These are phyloP conservation scores for Mythimna pallens DNA, from an alignment of 2,888 invertebrate genomes.

Conservation along the genomic window DNA sequence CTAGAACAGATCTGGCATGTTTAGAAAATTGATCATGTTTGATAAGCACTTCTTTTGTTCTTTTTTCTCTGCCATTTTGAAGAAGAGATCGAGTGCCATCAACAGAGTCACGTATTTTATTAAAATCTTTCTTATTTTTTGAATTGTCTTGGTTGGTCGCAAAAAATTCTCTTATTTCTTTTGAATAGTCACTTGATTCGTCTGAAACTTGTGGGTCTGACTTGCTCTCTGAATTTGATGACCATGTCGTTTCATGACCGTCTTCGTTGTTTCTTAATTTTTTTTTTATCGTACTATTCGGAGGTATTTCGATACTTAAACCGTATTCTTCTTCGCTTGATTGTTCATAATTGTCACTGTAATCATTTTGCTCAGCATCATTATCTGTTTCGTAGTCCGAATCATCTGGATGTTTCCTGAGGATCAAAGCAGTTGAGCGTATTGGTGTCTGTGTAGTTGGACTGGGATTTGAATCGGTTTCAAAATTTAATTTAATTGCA, in stretches of 20 bases:
- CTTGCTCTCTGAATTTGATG: not conserved
- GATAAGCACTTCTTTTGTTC: not conserved
- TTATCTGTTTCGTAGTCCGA: slow-evolving; percentile 7
- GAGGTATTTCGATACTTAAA: slow-evolving; percentile 22
- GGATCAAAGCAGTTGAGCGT: not conserved
- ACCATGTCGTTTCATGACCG: not conserved
- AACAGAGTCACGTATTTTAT: not conserved
- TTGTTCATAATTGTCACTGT: slow-evolving; percentile 50
- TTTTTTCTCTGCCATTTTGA: not conserved
- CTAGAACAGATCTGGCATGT: slow-evolving; percentile 24
- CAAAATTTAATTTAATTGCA: slow-evolving; percentile 2
- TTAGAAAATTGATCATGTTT: slow-evolving; percentile 19
- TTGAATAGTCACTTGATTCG: not conserved
- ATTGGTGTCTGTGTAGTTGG: not conserved
- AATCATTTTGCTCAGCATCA: not conserved
- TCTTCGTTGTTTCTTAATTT: not conserved
- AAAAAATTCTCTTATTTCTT: not conserved
- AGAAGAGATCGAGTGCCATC: not conserved
- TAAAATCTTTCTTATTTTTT: not conserved
- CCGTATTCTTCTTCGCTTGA: slow-evolving; percentile 5
- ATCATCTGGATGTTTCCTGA: not conserved
- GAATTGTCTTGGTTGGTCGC: not conserved
- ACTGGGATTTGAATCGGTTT: not conserved
- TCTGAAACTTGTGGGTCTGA: not conserved
- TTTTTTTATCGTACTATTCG: not conserved